Percentiles rank a stretch among this genome's conserved stretches.
Evolutionary conservation across 2,797 vertebrate species (phyloP).

Genomic region (Salmo trutta): DNA sequence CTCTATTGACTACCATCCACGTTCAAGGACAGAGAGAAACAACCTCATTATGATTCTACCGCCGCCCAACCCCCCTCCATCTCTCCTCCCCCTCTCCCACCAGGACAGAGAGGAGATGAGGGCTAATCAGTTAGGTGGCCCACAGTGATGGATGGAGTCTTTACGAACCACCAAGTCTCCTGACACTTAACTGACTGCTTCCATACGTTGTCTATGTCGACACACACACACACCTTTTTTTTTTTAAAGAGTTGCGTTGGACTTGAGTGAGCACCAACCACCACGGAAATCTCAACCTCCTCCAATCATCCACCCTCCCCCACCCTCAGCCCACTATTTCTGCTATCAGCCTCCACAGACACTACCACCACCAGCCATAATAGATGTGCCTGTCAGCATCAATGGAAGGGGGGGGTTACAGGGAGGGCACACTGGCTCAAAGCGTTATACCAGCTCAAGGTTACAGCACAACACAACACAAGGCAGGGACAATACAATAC

Average conservation of each 20-base stretch:
- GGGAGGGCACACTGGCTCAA: background rate
- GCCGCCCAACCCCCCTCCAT: background rate
- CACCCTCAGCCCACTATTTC: background rate
- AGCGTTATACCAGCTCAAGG: background rate
- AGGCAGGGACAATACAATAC: too few relatives aligned
- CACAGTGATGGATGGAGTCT: conserved; percentile 15
- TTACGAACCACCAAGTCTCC: background rate
- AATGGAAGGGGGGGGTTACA: background rate
- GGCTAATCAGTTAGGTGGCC: conserved; percentile 25
- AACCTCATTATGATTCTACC: background rate
- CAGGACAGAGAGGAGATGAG: conserved; percentile 17
- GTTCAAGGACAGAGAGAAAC: conserved; percentile 8
- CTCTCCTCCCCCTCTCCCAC: background rate
- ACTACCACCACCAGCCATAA: background rate
- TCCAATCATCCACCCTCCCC: background rate
- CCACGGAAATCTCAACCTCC: background rate
- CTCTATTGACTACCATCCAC: background rate
- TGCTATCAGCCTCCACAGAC: background rate
- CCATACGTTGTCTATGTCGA: background rate
- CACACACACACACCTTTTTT: background rate
- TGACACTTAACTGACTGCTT: conserved; percentile 15
- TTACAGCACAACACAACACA: background rate
- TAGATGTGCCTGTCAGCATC: background rate
- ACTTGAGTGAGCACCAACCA: background rate
- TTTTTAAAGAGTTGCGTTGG: too few relatives aligned